Conservation (phyloP, 2,797 vertebrate genomes). For the Spinus pinus region DNA sequence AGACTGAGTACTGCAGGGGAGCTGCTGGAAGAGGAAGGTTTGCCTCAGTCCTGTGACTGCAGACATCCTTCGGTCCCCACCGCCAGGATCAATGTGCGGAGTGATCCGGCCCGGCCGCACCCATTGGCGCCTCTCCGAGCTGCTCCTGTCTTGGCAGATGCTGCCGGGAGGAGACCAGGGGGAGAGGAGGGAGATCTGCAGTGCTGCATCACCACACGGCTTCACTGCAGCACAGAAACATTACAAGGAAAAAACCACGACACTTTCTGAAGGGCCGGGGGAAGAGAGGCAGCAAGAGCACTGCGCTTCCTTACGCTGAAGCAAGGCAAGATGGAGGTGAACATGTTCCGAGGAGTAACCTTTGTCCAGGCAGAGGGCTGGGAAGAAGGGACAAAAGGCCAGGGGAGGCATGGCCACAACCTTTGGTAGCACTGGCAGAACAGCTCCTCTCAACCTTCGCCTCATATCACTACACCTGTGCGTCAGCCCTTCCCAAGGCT, state of each 20-base stretch:
- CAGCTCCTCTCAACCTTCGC: not conserved
- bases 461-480: not conserved
- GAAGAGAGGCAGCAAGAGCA: not conserved
- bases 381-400: not conserved
- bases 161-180: not conserved
- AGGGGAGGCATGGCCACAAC: not conserved
- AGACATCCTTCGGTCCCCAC: not conserved
- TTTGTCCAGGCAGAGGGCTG: not conserved
- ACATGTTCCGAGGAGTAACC: not conserved
- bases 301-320: fast-evolving
- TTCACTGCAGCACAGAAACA: slow-evolving; percentile 37
- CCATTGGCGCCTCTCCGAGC: slow-evolving; percentile 39
- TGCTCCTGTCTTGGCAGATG: slow-evolving; percentile 50
- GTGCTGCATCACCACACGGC: slow-evolving; percentile 40
- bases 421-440: not conserved
- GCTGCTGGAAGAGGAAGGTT: not conserved
- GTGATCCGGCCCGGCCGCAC: slow-evolving; percentile 38
- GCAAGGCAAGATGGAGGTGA: not conserved
- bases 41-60: not conserved
- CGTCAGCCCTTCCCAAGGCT: slow-evolving; percentile 17
- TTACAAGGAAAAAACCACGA: not conserved
- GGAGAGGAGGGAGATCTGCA: slow-evolving; percentile 58
- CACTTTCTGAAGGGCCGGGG: not conserved
- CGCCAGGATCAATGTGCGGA: not conserved
- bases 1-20: not conserved